Base-by-base conservation (phyloP, 2,888 invertebrate genomes). In the Tipula confusa region DNA sequence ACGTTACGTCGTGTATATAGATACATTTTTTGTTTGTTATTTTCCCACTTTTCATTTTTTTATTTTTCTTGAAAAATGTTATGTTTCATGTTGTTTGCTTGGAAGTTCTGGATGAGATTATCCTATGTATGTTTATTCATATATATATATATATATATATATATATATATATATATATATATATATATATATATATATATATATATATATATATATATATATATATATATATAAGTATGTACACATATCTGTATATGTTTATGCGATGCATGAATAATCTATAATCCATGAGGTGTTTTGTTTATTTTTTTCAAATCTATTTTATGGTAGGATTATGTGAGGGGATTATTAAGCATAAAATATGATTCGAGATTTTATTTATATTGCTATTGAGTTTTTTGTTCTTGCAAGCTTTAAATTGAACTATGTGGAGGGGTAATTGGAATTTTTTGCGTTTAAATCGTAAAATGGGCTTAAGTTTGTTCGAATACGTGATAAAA, bases 21-120 rank as follows among this genome's bases (percentile, higher is more conserved):
- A n/a, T n/a, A n/a, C n/a, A n/a, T 64, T 18, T 43, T n/a, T 18
- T 64, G 18, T 9, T 6, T 64, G 24, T 24, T 13, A 24, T 64
- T 64, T 64, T 64, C 24, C 24, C 64, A 64, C 64, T 64, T 64
- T 64, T 24, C 64, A 64, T 24, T 64, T 64, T 64, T 43, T 15
- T 43, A 4, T 15, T n/a, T 48, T 5, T 48, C 1, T 43, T 43
- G 0, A n/a, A 11, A 38, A 11, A 38, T 13, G 13, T n/a, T 48
- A 18, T 48, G 24, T 64, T 64, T 64, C 7, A 24, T 64, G 64
- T 64, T 64, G 64, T 64, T 64, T 64, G 24, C 24, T 64, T 11
- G 64, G 64, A 64, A 64, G 64, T 64, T 64, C 64, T 64, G 64
- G 64, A 64, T 64, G 64, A 64, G 64, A 64, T 64, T 64, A 64